Percentiles rank a stretch among this genome's conserved stretches.
phyloP scores from a whole-genome alignment of 2,888 invertebrate species.

The Patella pellucida region DNA sequence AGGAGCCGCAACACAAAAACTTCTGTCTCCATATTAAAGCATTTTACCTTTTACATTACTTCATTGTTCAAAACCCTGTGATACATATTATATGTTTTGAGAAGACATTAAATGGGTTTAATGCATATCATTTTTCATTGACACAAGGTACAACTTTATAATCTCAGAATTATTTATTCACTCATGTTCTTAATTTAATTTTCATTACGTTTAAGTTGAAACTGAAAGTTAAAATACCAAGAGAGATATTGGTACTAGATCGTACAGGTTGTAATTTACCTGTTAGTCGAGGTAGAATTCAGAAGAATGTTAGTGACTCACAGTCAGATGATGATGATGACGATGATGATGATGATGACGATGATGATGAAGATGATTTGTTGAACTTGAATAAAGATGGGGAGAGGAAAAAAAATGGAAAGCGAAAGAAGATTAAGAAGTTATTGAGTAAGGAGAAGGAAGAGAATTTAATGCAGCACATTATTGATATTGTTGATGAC shows the following conservation, averaged over 20 bases:
- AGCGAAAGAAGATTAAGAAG: neutral
- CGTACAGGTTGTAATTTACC: neutral
- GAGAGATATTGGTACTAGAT: slow-evolving; percentile 16
- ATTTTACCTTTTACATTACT: slow-evolving; percentile 11
- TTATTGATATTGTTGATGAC: slow-evolving; percentile 17
- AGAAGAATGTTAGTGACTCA: neutral
- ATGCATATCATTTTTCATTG: no score
- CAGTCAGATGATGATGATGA: slow-evolving; percentile 22
- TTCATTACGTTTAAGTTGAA: no score
- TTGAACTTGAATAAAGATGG: no score
- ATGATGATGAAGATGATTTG: neutral
- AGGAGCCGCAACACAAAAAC: no score
- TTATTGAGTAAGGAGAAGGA: slow-evolving; percentile 9
- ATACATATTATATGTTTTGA: neutral
- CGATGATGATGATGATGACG: slow-evolving; percentile 12
- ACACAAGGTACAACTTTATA: no score
- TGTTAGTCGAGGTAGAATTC: slow-evolving; percentile 1
- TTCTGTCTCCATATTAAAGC: no score
- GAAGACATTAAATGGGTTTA: no score
- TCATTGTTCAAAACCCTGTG: slow-evolving; percentile 43
- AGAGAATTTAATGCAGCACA: slow-evolving; percentile 11
- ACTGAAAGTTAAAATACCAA: slow-evolving; percentile 17
- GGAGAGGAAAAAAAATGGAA: neutral
- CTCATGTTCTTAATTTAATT: no score
- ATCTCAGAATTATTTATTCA: no score